Base-by-base conservation (phyloP, 2,113 vertebrate species). In the Pithys albifrons region DNA sequence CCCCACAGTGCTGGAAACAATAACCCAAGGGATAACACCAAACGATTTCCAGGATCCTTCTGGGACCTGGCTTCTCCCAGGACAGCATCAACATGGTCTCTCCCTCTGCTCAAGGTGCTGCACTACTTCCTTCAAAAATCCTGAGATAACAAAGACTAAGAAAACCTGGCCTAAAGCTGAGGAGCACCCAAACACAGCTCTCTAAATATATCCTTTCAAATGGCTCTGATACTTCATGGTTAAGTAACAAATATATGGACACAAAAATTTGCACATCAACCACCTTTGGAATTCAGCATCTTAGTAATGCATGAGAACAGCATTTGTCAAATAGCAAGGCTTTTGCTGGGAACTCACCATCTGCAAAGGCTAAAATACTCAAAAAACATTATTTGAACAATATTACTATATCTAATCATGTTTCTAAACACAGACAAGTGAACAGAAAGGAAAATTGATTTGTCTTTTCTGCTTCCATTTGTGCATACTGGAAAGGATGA, bases 401-500 rank as follows among this genome's bases (percentile, higher is more conserved):
- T 1, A 41, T 14, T 54, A 29, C 48, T 48, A 33, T 52, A 59
- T 29, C 54, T 62, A 54, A 69, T 25, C 19, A 14, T 35, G 39
- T 73, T 92, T 73, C 41, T 45, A 84, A 76, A 45, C 35, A 66
- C 0, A 11, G 22, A 24, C 35, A 54, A 93, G 5, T 10, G 29
- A 89, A 61, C 4, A 48, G 29, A 89, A 55, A 59, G 15, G 15
- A 46, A 46, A 90, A 48, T 0, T 28, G 11, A 25, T 69, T 49
- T 48, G 29, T 71, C 41, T 57, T 43, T 66, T 78, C 57, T 31
- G 24, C 61, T 85, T 72, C 52, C 12, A 31, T 64, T 29, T 69
- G 16, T 3, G 0, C 33, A 33, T 35, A 35, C 9, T 14, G 27
- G 5, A n/a, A 35, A 62, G 1, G 2, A 54, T 7, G 11, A 27